Evolutionary conservation across 2,797 vertebrate species (phyloP).

Genomic region (Myripristis jacobus): DNA sequence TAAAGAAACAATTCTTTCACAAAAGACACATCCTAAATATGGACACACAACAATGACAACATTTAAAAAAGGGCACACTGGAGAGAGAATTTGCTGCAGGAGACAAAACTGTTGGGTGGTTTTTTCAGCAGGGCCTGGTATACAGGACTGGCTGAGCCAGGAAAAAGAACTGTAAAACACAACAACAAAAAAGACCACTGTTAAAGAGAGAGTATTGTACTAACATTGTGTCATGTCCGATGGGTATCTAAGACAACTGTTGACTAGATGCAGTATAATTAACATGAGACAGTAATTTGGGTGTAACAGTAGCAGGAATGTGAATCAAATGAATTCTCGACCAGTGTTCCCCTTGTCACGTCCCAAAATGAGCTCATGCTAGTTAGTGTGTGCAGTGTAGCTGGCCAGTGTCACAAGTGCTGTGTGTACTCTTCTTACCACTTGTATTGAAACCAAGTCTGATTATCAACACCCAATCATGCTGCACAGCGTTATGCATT

Average conservation of each 20-base stretch:
- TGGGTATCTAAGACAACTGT: constrained; percentile 70
- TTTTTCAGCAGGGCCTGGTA: constrained; percentile 99
- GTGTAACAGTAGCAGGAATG: not conserved
- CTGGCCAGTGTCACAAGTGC: not conserved
- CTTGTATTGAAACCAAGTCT: constrained; percentile 1
- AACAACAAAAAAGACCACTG: constrained; percentile 99
- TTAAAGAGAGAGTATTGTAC: constrained; percentile 95
- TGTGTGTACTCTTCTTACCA: constrained; percentile 19
- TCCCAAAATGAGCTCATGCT: constrained; percentile 3
- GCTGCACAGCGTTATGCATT: not conserved
- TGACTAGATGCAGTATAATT: constrained; percentile 39
- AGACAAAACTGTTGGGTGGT: constrained; percentile 97
- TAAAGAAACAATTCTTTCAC: constrained; percentile 46
- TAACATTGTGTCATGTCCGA: constrained; percentile 92
- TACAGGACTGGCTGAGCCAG: constrained; percentile 99
- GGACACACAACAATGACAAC: constrained; percentile 88
- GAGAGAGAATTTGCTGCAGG: constrained; percentile 98
- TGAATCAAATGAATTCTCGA: constrained; percentile 3
- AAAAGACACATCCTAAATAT: constrained; percentile 83
- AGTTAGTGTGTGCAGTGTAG: not conserved
- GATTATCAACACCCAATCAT: constrained; percentile 9
- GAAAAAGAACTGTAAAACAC: constrained; percentile 99
- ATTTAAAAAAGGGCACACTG: constrained; percentile 91
- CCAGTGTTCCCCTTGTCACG: constrained; percentile 4
- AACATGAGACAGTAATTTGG: constrained; percentile 27